Conservation (phyloP, 2,888 invertebrate species). For the Copidosoma aretas region DNA sequence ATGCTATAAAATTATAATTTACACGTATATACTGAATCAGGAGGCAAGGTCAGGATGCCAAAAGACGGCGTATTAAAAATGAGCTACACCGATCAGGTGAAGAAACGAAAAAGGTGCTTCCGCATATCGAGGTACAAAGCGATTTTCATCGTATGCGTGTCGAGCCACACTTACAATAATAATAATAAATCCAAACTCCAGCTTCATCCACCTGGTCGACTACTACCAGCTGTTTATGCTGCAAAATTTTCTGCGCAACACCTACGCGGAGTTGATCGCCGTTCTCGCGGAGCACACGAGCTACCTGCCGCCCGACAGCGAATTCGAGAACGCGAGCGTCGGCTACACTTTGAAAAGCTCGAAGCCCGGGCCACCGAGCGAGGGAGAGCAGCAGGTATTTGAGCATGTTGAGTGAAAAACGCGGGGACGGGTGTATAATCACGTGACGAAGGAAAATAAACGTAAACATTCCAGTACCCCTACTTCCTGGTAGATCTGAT, state of each 20-base stretch:
- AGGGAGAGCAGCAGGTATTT: not conserved
- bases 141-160: too few relatives aligned
- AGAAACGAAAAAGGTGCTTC: constrained; percentile 81
- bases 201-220: constrained; percentile 76
- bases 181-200: constrained; percentile 56
- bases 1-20: too few relatives aligned
- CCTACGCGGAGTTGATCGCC: constrained; percentile 68
- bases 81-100: constrained; percentile 87
- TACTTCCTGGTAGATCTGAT: constrained; percentile 70
- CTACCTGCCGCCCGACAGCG: constrained; percentile 64
- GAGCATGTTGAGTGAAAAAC: too few relatives aligned
- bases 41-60: constrained; percentile 50
- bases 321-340: constrained; percentile 60
- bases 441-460: not conserved
- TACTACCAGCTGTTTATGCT: constrained; percentile 76
- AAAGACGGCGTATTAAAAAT: constrained; percentile 66
- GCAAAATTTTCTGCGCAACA: constrained; percentile 70
- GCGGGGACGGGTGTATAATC: too few relatives aligned
- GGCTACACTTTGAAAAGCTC: constrained; percentile 65
- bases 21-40: constrained; percentile 17
- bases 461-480: constrained; percentile 66
- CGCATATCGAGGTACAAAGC: constrained; percentile 74
- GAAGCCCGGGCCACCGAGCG: constrained; percentile 51
- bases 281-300: constrained; percentile 67
- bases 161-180: too few relatives aligned